phyloP scores from a whole-genome alignment of 1,140 invertebrate species.

The Medauroidea extradentata region DNA sequence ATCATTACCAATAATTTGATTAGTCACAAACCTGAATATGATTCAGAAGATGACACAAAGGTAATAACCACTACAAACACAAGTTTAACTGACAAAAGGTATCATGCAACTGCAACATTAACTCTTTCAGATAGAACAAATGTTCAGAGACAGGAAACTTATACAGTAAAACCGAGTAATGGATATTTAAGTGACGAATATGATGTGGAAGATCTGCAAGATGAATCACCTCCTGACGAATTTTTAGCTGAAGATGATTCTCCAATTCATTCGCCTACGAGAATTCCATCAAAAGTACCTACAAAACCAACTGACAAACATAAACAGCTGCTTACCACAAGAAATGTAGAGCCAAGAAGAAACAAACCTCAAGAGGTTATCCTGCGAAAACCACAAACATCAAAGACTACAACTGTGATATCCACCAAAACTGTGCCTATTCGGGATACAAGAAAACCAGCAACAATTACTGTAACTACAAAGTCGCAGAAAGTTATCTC shows the following conservation, averaged over 20 bases:
- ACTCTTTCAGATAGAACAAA: too few species aligned
- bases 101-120: too few species aligned
- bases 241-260: slow-evolving; percentile 27
- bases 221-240: slow-evolving; percentile 31
- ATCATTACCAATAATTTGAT: too few species aligned
- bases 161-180: background rate
- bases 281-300: too few species aligned
- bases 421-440: slow-evolving; percentile 9
- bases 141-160: background rate
- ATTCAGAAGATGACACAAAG: slow-evolving; percentile 1
- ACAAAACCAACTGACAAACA: too few species aligned
- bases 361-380: too few species aligned
- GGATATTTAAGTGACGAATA: slow-evolving; percentile 13
- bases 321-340: too few species aligned
- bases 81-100: too few species aligned
- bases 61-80: background rate
- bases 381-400: too few species aligned
- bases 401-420: background rate
- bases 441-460: background rate
- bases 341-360: too few species aligned
- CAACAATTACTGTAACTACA: slow-evolving; percentile 6
- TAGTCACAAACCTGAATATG: background rate
- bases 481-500: slow-evolving; percentile 5
- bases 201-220: slow-evolving; percentile 20
- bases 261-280: background rate